Conservation (phyloP, 1,140 invertebrate species). For the Babylonia areolata region DNA sequence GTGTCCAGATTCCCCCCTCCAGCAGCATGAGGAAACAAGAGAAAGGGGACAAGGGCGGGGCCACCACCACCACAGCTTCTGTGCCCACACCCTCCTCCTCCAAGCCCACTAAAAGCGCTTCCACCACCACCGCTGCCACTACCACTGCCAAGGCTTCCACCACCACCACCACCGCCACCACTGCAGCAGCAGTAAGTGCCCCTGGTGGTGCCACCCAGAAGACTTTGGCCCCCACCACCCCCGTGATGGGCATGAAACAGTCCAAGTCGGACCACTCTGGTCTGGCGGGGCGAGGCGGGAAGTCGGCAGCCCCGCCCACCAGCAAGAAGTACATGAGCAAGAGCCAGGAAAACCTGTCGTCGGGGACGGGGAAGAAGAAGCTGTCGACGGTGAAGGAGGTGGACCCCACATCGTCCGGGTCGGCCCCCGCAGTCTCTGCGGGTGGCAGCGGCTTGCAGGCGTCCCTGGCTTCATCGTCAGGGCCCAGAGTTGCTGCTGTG, state of each 20-base stretch:
- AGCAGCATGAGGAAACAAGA: conserved; percentile 49
- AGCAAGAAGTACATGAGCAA: conserved; percentile 71
- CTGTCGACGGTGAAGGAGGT: conserved; percentile 16
- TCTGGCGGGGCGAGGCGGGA: conserved; percentile 38
- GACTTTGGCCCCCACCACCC: not conserved
- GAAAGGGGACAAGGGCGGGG: conserved; percentile 36
- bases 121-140: not conserved
- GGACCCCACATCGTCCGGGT: not conserved
- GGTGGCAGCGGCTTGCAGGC: not conserved
- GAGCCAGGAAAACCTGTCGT: conserved; percentile 73
- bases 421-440: not conserved
- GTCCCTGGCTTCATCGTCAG: not conserved
- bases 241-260: conserved; percentile 59
- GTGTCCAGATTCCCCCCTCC: conserved; percentile 30
- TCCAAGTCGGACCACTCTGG: conserved; percentile 63
- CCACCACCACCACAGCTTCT: conserved; percentile 18
- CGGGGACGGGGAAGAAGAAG: conserved; percentile 61
- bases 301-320: conserved; percentile 13
- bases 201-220: not conserved
- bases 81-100: conserved; percentile 2
- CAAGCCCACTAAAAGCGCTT: conserved; percentile 28
- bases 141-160: not conserved
- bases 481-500: too few species aligned
- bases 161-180: not conserved
- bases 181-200: not conserved